Conservation (phyloP, 1,140 invertebrate genomes). For the Leucophenga varia region DNA sequence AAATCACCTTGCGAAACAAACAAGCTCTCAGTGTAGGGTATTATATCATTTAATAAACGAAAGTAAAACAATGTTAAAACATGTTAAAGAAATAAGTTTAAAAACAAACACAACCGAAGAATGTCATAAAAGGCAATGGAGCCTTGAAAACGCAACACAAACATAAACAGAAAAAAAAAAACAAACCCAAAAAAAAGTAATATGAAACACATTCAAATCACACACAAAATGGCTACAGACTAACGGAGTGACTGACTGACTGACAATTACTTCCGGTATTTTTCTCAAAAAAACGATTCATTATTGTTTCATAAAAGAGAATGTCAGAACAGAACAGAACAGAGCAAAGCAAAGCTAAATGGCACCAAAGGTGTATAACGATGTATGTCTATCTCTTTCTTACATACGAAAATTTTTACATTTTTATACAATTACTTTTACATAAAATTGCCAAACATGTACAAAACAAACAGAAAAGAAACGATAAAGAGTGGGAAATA, state of each 20-base stretch:
- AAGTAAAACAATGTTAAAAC: constrained; percentile 5
- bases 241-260: constrained; percentile 24
- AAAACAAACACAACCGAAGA: constrained; percentile 5
- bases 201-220: neutral
- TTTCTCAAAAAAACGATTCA: neutral
- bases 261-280: constrained; percentile 26
- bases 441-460: constrained; percentile 1
- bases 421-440: neutral
- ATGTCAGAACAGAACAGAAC: neutral
- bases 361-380: too few relatives aligned
- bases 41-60: too few relatives aligned
- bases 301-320: constrained; percentile 1
- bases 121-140: constrained; percentile 39
- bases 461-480: too few relatives aligned
- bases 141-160: constrained; percentile 22
- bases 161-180: too few relatives aligned
- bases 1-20: too few relatives aligned
- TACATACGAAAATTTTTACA: neutral
- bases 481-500: too few relatives aligned
- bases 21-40: too few relatives aligned
- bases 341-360: too few relatives aligned
- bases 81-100: too few relatives aligned
- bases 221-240: constrained; percentile 15
- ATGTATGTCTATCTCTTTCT: neutral
- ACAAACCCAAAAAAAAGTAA: too few relatives aligned